phyloP scores from a whole-genome alignment of 2,113 vertebrate species.

The Triplophysa rosa region DNA sequence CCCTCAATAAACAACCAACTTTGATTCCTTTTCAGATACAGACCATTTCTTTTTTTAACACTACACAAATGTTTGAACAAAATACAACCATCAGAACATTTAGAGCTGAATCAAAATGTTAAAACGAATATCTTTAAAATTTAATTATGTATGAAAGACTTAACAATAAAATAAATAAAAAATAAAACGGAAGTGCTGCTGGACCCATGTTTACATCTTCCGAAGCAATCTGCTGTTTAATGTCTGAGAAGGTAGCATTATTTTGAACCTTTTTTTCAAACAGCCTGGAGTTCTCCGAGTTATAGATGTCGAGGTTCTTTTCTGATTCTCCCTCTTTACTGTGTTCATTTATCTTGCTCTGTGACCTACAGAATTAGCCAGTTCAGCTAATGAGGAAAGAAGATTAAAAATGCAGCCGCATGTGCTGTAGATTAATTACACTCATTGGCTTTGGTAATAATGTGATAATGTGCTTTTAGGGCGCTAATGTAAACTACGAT shows the following conservation, averaged over 20 bases:
- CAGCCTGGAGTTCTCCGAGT: background rate
- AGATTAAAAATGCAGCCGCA: background rate
- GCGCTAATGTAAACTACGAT: background rate
- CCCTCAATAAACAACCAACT: too few species aligned
- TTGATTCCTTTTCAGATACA: too few species aligned
- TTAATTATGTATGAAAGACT: too few species aligned
- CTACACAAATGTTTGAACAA: too few species aligned
- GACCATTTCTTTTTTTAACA: too few species aligned
- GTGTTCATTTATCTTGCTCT: slow-evolving; percentile 15
- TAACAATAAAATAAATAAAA: too few species aligned
- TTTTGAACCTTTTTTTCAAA: background rate
- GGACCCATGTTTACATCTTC: too few species aligned
- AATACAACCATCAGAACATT: too few species aligned
- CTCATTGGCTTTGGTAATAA: slow-evolving; percentile 24
- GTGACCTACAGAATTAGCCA: slow-evolving; percentile 18
- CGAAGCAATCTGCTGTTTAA: too few species aligned
- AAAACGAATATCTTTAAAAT: too few species aligned
- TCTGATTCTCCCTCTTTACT: background rate
- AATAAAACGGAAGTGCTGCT: too few species aligned
- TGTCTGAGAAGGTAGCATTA: background rate
- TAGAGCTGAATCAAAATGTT: too few species aligned
- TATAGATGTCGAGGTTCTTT: background rate
- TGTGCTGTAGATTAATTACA: slow-evolving; percentile 5
- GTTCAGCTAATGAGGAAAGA: slow-evolving; percentile 21
- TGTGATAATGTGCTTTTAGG: slow-evolving; percentile 19